Conservation (phyloP, 2,888 invertebrate genomes). For the Bombyx huttoni region DNA sequence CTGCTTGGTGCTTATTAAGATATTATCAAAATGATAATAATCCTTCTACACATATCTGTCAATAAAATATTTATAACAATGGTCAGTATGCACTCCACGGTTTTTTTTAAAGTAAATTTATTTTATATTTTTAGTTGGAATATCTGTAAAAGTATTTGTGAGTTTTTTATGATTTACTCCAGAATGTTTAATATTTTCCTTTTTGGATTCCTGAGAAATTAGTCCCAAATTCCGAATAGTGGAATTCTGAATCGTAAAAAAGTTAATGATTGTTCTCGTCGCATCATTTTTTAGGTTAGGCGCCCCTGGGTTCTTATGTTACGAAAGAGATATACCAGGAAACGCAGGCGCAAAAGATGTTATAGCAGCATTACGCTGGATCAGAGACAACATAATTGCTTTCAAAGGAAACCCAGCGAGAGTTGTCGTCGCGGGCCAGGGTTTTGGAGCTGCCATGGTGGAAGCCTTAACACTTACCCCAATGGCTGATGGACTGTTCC, state of each 20-base stretch:
- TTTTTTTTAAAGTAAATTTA: no score
- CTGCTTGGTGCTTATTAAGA: no score
- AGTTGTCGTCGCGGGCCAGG: constrained; percentile 46
- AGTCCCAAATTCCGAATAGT: background rate
- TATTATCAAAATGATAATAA: no score
- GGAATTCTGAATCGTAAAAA: background rate
- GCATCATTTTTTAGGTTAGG: constrained; percentile 33
- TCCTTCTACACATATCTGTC: no score
- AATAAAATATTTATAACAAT: no score
- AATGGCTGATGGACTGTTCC: constrained; percentile 35
- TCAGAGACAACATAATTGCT: constrained; percentile 53
- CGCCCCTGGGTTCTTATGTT: constrained; percentile 46
- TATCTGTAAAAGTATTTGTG: no score
- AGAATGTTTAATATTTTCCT: no score
- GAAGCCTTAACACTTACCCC: constrained; percentile 40
- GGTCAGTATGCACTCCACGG: no score
- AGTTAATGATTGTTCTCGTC: background rate
- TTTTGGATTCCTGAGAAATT: no score
- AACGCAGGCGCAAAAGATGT: constrained; percentile 55
- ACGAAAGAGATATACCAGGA: constrained; percentile 43
- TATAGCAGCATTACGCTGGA: constrained; percentile 47
- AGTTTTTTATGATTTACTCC: no score
- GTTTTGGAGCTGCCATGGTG: constrained; percentile 52
- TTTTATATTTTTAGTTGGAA: no score
- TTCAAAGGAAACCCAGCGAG: constrained; percentile 50